These are phyloP conservation scores for Parauchenoglanis ngamensis DNA, from an alignment of 2,797 vertebrate species.

Conservation along the genomic window DNA sequence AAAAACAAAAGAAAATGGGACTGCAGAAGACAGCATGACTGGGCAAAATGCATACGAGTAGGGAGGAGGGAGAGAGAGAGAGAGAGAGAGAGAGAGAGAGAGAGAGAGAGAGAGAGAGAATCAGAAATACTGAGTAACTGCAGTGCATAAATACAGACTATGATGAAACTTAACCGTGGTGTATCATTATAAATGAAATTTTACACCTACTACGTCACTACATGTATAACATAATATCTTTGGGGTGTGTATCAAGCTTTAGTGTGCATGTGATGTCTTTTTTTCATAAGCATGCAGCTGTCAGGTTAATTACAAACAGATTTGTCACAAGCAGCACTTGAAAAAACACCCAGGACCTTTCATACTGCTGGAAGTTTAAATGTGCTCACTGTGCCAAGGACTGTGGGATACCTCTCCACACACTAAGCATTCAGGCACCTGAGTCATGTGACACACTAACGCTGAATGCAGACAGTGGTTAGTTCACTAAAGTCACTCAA, in stretches of 20 bases:
- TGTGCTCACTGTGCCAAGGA: conserved; percentile 1
- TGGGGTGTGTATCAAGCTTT: not conserved
- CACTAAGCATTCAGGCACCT: not conserved
- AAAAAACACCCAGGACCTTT: not conserved
- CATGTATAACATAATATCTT: not conserved
- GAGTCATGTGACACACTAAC: not conserved
- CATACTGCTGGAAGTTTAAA: conserved; percentile 1
- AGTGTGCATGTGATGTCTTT: not conserved
- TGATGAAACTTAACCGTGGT: not conserved
- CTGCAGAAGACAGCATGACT: conserved; percentile 38
- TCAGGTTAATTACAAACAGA: not conserved
- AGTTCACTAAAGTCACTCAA: not conserved
- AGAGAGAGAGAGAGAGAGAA: conserved; percentile 21
- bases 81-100: conserved; percentile 5
- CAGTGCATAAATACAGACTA: not conserved
- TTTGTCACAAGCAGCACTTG: not conserved
- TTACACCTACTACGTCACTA: not conserved
- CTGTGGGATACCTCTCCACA: not conserved
- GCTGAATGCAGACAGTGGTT: not conserved
- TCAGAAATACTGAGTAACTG: conserved; percentile 9
- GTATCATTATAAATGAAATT: not conserved
- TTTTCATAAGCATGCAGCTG: not conserved
- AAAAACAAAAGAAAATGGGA: conserved; percentile 1
- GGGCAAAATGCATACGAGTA: conserved; percentile 16
- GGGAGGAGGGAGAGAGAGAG: conserved; percentile 1